A percentile compares a stretch with the other conserved stretches of the same genome.
Evolutionary conservation across 2,888 invertebrate species (phyloP).

Genomic region (Pteria penguin): DNA sequence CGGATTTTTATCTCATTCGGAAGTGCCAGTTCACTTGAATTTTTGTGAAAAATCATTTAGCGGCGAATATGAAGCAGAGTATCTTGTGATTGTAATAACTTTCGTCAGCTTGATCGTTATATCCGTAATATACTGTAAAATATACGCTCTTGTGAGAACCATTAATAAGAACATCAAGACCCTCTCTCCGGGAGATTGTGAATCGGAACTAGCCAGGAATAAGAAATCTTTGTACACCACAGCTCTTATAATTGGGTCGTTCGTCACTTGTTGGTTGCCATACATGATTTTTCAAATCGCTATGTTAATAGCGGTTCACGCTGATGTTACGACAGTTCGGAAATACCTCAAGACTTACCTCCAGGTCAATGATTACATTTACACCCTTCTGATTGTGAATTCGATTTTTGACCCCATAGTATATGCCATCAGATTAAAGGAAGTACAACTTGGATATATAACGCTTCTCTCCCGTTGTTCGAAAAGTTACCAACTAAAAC

Average conservation of each 20-base stretch:
- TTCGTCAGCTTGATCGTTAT: neutral
- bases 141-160: neutral
- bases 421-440: constrained; percentile 11
- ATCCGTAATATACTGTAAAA: neutral
- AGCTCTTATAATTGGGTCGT: constrained; percentile 4
- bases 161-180: neutral
- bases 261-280: constrained; percentile 3
- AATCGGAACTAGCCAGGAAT: neutral
- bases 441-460: constrained; percentile 16
- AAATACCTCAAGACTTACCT: neutral
- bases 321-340: neutral
- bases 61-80: constrained; percentile 8
- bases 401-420: constrained; percentile 18
- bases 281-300: constrained; percentile 14
- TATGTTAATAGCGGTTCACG: neutral
- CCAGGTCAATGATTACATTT: neutral
- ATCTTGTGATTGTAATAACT: neutral
- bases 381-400: constrained; percentile 8
- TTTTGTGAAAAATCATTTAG: neutral
- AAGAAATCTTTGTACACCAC: constrained; percentile 10
- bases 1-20: neutral
- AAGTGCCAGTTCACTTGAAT: neutral
- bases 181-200: neutral
- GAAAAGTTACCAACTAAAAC: neutral
- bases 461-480: constrained; percentile 13